These are phyloP conservation scores for Trematomus loennbergii DNA, from an alignment of 2,113 vertebrate genomes.

Conservation along the genomic window DNA sequence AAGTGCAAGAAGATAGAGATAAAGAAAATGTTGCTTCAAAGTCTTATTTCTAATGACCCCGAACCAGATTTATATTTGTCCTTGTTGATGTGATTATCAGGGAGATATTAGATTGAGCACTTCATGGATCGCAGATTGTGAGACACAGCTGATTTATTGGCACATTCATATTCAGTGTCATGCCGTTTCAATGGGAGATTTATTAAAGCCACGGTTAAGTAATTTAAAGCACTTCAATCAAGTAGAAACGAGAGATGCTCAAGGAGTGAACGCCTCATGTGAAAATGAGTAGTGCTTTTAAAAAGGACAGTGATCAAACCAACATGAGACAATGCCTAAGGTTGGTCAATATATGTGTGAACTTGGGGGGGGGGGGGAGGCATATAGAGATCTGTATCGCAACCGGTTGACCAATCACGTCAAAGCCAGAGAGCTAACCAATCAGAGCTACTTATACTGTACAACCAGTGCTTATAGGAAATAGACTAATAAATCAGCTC, in stretches of 20 bases:
- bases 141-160: constrained; percentile 37
- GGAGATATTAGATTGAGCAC: constrained; percentile 4
- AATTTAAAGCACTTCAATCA: constrained; percentile 43
- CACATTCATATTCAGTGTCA: constrained; percentile 37
- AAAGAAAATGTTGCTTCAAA: background rate
- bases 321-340: background rate
- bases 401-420: no score
- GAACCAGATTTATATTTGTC: background rate
- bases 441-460: background rate
- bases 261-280: background rate
- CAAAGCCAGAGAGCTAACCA: background rate
- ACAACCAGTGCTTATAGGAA: background rate
- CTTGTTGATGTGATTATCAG: constrained; percentile 9
- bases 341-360: background rate
- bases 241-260: constrained; percentile 9
- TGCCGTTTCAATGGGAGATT: constrained; percentile 17
- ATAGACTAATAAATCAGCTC: background rate
- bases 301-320: background rate
- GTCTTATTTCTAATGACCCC: constrained; percentile 11
- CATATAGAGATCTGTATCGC: no score
- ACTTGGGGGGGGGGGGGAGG: background rate
- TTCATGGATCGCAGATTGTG: constrained; percentile 3
- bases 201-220: constrained; percentile 26
- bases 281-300: background rate
- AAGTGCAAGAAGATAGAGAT: background rate